Evolutionary conservation across 2,113 vertebrate species (phyloP), one percentile per base, ranked within the genome.

Genomic region (Caloenas nicobarica): DNA sequence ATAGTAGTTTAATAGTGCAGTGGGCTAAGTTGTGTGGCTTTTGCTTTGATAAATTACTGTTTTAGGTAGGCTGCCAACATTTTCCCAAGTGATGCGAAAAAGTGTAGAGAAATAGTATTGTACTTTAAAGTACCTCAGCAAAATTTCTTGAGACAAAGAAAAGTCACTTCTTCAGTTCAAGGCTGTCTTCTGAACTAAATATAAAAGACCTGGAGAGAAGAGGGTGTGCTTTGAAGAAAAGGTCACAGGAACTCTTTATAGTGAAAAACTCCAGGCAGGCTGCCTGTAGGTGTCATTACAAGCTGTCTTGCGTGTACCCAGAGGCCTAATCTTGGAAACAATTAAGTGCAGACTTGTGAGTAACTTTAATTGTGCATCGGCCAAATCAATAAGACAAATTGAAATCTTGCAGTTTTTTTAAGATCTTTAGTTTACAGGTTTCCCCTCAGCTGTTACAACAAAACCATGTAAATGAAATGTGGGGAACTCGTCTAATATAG

Each of bases 261-360:
- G 86, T 46, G 18, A 73, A 90, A 89, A 94, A 23, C 42, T 14
- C 81, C 62, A 76, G 64, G 80, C 72, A 88, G 65, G 56, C 61
- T 53, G 38, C 88, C 86, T 86, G n/a, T 88, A 94, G 86, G 83
- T 93, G 93, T 93, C 89, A 81, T 96, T 95, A 38, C 48, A 71
- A 87, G 48, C 65, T 95, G 86, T 42, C 44, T 80, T 71, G 38
- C 71, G 61, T 71, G 61, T 60, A 77, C 85, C 56, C 0, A 0
- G 31, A 73, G 81, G 87, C 56, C 81, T 88, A 54, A 77, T 93
- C 81, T 86, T 88, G 62, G 60, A 83, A 96, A 93, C 79, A 93
- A 77, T 95, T 89, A 85, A 79, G 19, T 88, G 46, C 58, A 93
- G 40, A 51, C n/a, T 5, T 76, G 44, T 81, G 40, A 82, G 11